Conservation (phyloP, 2,888 invertebrate genomes). For the Unio delphinus region DNA sequence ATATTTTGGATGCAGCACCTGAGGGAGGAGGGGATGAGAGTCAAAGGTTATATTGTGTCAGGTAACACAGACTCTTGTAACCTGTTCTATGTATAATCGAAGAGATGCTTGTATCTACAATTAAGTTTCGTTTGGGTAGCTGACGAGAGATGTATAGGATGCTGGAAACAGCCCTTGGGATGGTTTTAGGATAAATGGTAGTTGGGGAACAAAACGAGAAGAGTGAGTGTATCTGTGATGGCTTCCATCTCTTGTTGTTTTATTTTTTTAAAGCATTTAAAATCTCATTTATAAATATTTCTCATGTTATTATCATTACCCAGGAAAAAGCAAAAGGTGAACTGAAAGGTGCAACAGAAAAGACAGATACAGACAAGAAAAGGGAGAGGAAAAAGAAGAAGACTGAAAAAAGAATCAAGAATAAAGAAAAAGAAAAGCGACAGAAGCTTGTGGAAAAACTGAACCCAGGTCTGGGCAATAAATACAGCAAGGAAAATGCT, state of each 20-base stretch:
- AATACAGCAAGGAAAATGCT: slow-evolving; percentile 76
- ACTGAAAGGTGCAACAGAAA: slow-evolving; percentile 82
- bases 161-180: not conserved
- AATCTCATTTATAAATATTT: no score
- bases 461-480: slow-evolving; percentile 75
- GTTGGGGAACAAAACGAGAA: not conserved
- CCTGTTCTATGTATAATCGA: no score
- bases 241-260: not conserved
- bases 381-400: slow-evolving; percentile 81
- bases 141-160: no score
- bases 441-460: slow-evolving; percentile 72
- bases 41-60: no score
- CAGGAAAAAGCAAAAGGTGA: slow-evolving; percentile 72
- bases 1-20: no score
- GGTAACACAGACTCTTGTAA: no score
- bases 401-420: slow-evolving; percentile 75
- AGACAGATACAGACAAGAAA: slow-evolving; percentile 88
- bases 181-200: not conserved
- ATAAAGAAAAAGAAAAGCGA: slow-evolving; percentile 84
- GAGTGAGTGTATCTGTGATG: not conserved
- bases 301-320: slow-evolving; percentile 2
- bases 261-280: not conserved
- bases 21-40: no score
- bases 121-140: no score
- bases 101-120: no score